Evolutionary conservation across 2,797 vertebrate genomes (phyloP), one percentile per base, ranked within the genome.

Genomic region (Sternotherus odoratus): DNA sequence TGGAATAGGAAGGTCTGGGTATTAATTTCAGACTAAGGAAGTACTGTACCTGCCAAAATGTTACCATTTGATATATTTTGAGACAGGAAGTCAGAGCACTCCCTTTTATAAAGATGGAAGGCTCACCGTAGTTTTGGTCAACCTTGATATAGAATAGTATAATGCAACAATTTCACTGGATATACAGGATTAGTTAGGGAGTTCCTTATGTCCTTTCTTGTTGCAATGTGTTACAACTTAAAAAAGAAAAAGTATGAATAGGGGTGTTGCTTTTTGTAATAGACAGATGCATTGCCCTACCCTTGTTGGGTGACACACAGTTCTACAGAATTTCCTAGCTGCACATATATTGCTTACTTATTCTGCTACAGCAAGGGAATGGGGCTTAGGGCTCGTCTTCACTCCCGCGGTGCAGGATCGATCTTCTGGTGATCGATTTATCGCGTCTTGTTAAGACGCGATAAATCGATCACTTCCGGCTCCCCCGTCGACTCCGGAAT

Each of bases 221-320:
- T 51, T 74, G 49, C 82, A 88, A 87, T 30, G 53, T 93, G 88
- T 93, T 89, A 89, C 56, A 87, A 30, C 57, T 72, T 80, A 86
- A 93, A 51, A 21, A 51, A 51, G 3, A 17, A 17, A 36, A 8
- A 33, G 8, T 5, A 89, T 8, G 12, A 80, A 84, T 91, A 84
- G 89, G 90, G 93, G 83, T 86, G 53, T 57, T 83, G 57, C 17
- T 26, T 82, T 93, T 86, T 89, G 77, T 87, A 94, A 83, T 85
- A 48, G 33, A 57, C 36, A 86, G 66, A 88, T 77, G 26, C 83
- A 69, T 33, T 28, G 49, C 43, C 26, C 12, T 54, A 17, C 36
- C 9, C 9, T 75, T 57, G 53, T 26, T 79, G 77, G 24, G 85
- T 12, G 89, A 82, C n/a, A 86, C 39, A 77, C 4, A 69, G 48